Evolutionary conservation across 2,888 invertebrate genomes (phyloP), one percentile per base, ranked within the genome.

Genomic region (Oxyscelio sp.): DNA sequence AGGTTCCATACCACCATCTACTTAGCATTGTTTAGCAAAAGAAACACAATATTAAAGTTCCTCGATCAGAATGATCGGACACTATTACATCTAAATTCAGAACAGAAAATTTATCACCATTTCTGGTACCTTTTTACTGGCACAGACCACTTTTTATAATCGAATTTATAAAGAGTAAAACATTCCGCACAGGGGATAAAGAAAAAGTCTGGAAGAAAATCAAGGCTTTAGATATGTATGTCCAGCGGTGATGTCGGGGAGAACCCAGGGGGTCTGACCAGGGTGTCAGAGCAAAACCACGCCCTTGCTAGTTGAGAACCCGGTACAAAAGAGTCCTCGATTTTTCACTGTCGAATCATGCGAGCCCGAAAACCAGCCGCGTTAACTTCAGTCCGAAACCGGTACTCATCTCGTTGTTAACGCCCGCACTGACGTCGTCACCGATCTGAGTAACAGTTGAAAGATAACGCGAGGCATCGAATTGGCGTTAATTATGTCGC

Each of bases 401-500:
- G 82, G 90, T 90, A 91, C 92, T 92, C 92, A 92, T 92, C 90
- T 91, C 87, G 90, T 92, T 90, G 90, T 88, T 90, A 85, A 88
- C 91, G 89, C 86, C 88, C 83, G 85, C 85, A 81, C 66, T 75
- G 52, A 75, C 71, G 61, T 82, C 75, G 75, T 79, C 71, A 78
- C 63, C 52, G 21, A 43, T 59, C 61, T 63, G 24, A 73, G 56
- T 13, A 38, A 65, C 70, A 31, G 66, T 21, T 56, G 45, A 71
- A 71, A 85, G 87, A 87, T 89, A 90, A 90, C 89, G 90, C 89
- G 90, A 90, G 90, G 88, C 88, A 90, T 89, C 90, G 89, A 92
- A 92, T 91, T 90, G 90, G 89, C 90, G 90, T 91, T 92, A 92
- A 92, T 92, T 92, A 92, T 89, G 87, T 87, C 86, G 88, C 87